Evolutionary conservation across 2,797 vertebrate genomes (phyloP).

Genomic region (Sebastes iracundus): DNA sequence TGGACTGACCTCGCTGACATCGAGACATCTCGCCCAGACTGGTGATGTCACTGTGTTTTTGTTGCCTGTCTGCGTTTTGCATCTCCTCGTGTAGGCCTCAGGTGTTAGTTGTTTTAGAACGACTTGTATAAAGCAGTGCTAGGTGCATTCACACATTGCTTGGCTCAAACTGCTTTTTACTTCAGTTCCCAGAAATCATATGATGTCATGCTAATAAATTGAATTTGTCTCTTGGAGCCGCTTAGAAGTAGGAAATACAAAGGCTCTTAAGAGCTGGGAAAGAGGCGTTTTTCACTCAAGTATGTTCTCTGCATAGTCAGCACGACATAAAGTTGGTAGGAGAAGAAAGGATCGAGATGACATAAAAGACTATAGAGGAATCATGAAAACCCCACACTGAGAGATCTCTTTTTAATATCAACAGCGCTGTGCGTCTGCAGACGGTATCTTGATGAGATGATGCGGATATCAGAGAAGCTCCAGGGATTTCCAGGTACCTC

Average conservation of each 20-base stretch:
- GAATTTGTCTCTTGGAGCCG: not conserved
- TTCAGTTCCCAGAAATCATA: not conserved
- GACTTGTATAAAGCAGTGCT: not conserved
- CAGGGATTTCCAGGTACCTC: constrained; percentile 1
- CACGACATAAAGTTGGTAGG: not conserved
- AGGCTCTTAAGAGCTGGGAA: not conserved
- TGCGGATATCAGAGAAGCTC: constrained; percentile 46
- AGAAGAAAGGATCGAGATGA: not conserved
- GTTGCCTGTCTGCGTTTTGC: not conserved
- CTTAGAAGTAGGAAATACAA: not conserved
- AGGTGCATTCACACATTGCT: not conserved
- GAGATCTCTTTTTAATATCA: constrained; percentile 40
- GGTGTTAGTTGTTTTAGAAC: not conserved
- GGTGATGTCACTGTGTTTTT: constrained; percentile 45
- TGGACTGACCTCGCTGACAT: constrained; percentile 29
- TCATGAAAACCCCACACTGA: constrained; percentile 5
- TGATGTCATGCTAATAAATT: not conserved
- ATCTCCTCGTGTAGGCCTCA: no score
- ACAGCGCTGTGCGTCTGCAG: not conserved
- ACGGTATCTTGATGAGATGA: not conserved
- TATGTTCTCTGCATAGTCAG: constrained; percentile 3
- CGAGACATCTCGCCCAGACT: constrained; percentile 34
- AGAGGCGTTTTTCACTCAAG: not conserved
- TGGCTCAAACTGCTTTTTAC: not conserved
- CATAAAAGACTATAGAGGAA: not conserved